These are phyloP conservation scores for Meteorus colon DNA, from an alignment of 2,888 invertebrate genomes.

Conservation along the genomic window DNA sequence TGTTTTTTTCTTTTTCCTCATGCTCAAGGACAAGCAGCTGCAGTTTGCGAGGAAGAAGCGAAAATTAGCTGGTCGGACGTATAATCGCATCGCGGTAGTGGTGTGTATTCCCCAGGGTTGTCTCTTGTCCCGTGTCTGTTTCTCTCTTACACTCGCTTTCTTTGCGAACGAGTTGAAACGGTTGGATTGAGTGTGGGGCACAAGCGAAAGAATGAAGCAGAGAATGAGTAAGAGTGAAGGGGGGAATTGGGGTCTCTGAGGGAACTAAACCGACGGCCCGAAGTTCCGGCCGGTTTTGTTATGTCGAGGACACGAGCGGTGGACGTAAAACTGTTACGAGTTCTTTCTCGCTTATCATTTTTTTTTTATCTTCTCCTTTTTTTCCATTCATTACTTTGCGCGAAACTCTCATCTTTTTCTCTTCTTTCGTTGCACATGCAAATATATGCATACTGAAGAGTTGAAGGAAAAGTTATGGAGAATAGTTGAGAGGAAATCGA, in stretches of 20 bases:
- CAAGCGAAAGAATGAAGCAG: background rate
- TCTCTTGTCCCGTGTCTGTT: background rate
- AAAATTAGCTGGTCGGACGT: conserved; percentile 45
- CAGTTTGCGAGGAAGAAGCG: conserved; percentile 40
- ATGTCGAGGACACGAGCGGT: conserved; percentile 11
- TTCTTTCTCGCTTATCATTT: conserved; percentile 26
- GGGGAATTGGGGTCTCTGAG: background rate
- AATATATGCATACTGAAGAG: background rate
- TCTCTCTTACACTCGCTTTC: background rate
- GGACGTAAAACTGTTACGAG: conserved; percentile 34
- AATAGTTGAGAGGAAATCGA: conserved; percentile 28
- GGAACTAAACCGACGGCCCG: conserved; percentile 26
- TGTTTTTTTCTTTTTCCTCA: conserved; percentile 37
- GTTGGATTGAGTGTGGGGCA: background rate
- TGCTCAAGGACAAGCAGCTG: conserved; percentile 51
- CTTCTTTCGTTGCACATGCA: background rate
- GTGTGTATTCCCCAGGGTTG: conserved; percentile 24
- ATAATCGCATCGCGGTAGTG: conserved; percentile 19
- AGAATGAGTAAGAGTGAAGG: background rate
- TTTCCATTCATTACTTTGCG: background rate
- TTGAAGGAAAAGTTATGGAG: background rate
- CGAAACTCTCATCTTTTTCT: background rate
- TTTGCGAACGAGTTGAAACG: conserved; percentile 23
- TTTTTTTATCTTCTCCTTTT: background rate
- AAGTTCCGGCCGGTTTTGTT: conserved; percentile 40